phyloP scores from a whole-genome alignment of 2,113 vertebrate genomes.

The Nyctereutes procyonoides region DNA sequence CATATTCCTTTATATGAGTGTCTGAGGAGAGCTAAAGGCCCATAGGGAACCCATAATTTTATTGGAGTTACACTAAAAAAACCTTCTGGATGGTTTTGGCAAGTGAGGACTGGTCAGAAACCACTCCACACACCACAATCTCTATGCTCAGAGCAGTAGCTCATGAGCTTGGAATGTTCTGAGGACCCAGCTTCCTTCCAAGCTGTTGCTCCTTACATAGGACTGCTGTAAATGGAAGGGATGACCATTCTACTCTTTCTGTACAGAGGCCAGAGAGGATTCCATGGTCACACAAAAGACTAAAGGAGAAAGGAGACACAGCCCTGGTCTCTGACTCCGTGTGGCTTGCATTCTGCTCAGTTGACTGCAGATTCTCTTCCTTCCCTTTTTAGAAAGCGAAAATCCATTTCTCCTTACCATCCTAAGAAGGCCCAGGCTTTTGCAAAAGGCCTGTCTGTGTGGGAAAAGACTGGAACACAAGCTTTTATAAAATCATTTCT shows the following conservation, averaged over 20 bases:
- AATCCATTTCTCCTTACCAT: not conserved
- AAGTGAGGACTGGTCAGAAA: not conserved
- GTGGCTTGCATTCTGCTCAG: not conserved
- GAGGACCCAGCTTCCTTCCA: not conserved
- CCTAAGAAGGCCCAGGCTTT: not conserved
- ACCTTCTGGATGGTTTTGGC: not conserved
- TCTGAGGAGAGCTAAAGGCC: not conserved
- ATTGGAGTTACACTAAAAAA: not conserved
- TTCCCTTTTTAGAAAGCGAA: not conserved
- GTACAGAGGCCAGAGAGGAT: not conserved
- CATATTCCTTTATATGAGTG: not conserved
- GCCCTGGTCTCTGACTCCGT: not conserved
- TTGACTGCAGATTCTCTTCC: not conserved
- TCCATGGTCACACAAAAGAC: not conserved
- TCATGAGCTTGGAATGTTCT: not conserved
- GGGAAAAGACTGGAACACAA: not conserved
- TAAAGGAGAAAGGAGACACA: not conserved
- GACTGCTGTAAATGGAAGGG: not conserved
- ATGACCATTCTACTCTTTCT: not conserved
- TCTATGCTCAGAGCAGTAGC: not conserved
- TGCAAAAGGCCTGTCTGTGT: not conserved
- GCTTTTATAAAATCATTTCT: not conserved
- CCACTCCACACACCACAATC: not conserved
- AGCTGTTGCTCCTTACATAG: not conserved
- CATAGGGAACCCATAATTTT: not conserved